A percentile compares a stretch with the other conserved stretches of the same genome.
phyloP scores from a whole-genome alignment of 2,797 vertebrate genomes.

The Sebastes baramenuke region DNA sequence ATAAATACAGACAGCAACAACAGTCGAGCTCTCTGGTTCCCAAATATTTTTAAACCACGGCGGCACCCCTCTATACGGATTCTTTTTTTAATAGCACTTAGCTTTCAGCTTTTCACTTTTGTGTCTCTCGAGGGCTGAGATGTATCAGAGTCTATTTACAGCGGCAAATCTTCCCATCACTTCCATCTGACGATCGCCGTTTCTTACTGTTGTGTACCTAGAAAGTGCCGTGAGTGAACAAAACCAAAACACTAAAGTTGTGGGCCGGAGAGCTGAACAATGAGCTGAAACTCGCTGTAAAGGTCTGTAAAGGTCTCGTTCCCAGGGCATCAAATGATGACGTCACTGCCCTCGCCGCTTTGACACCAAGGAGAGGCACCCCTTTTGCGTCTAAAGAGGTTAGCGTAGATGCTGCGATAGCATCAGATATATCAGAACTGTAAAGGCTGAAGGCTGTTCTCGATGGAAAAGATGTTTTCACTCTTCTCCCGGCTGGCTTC shows the following conservation, averaged over 20 bases:
- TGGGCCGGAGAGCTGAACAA: not conserved
- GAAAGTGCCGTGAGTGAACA: not conserved
- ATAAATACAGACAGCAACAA: not conserved
- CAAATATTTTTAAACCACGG: not conserved
- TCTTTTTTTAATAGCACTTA: slow-evolving; percentile 2
- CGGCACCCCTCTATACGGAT: not conserved
- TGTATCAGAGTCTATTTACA: not conserved
- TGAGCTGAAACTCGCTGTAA: not conserved
- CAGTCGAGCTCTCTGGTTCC: not conserved
- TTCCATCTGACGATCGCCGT: not conserved
- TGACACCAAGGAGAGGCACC: too few relatives aligned
- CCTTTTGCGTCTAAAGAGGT: too few relatives aligned
- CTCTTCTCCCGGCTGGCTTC: too few relatives aligned
- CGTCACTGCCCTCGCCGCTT: too few relatives aligned
- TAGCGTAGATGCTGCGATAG: too few relatives aligned
- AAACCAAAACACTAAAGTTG: not conserved
- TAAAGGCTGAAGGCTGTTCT: too few relatives aligned
- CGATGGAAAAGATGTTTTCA: too few relatives aligned
- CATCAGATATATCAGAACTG: too few relatives aligned
- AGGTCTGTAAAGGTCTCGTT: too few relatives aligned
- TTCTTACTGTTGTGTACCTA: not conserved
- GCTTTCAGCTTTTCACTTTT: slow-evolving; percentile 1
- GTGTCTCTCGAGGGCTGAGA: not conserved
- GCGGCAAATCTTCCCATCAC: not conserved
- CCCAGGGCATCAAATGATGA: too few relatives aligned